Evolutionary conservation across 2,888 invertebrate species (phyloP).

Genomic region (Eristalinus sepulchralis): DNA sequence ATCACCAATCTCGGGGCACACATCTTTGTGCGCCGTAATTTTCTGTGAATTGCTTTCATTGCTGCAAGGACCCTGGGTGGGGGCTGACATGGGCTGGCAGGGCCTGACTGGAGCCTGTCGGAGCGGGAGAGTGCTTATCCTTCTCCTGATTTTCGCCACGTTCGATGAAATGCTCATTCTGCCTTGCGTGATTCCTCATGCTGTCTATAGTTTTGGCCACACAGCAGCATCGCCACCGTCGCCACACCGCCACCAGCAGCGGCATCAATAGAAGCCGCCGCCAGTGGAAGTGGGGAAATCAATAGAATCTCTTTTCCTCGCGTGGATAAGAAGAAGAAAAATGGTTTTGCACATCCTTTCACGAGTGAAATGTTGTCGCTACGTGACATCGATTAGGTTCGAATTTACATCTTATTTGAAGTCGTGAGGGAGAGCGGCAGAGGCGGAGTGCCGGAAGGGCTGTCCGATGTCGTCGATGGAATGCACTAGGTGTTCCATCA

Average conservation of each 20-base stretch:
- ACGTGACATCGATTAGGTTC: conserved; percentile 72
- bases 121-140: conserved; percentile 23
- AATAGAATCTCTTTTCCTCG: conserved; percentile 57
- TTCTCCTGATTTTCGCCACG: conserved; percentile 61
- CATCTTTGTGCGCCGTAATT: conserved; percentile 29
- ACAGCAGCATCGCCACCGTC: conserved; percentile 5
- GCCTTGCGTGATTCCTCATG: conserved; percentile 59
- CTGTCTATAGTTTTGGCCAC: conserved; percentile 55
- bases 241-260: not conserved
- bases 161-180: conserved; percentile 46
- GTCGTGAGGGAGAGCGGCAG: conserved; percentile 23
- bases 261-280: not conserved
- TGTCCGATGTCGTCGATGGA: conserved; percentile 9
- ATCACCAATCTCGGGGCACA: conserved; percentile 3
- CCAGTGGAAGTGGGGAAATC: conserved; percentile 27
- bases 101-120: not conserved
- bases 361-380: conserved; percentile 69
- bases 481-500: conserved; percentile 43
- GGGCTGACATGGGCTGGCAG: no score
- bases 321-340: conserved; percentile 66
- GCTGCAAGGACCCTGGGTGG: conserved; percentile 3
- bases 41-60: conserved; percentile 58
- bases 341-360: conserved; percentile 67
- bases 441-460: not conserved
- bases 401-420: conserved; percentile 71